These are phyloP conservation scores for Hipposideros larvatus DNA, from an alignment of 2,797 vertebrate species.

Conservation along the genomic window DNA sequence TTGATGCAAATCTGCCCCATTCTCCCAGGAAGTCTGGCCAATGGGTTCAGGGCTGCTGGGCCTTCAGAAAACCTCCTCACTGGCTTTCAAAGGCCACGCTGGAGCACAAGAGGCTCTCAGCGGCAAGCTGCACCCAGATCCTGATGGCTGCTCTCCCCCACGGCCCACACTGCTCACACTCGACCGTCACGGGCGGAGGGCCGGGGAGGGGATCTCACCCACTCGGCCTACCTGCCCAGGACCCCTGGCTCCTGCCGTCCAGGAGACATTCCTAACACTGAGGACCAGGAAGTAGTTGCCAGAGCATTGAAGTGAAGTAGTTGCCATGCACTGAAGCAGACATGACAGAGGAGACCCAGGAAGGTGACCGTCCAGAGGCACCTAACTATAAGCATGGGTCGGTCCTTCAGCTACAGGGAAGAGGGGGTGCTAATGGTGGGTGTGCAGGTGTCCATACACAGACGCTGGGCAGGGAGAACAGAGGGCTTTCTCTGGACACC, in stretches of 20 bases:
- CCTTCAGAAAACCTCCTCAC: slow-evolving; percentile 68
- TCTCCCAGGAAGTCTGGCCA: slow-evolving; percentile 65
- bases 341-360: neutral
- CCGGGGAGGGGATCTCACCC: too few species aligned
- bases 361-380: neutral
- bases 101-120: slow-evolving; percentile 41
- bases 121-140: neutral
- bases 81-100: slow-evolving; percentile 60
- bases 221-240: neutral
- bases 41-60: slow-evolving; percentile 48
- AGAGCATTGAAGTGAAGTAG: neutral
- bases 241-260: neutral
- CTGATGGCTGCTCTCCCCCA: neutral
- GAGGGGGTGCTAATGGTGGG: neutral
- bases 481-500: neutral
- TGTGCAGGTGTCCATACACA: neutral
- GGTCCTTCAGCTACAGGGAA: neutral
- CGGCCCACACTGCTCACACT: neutral
- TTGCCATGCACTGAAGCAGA: neutral
- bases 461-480: neutral
- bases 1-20: slow-evolving; percentile 90
- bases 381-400: neutral
- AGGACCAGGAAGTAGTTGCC: neutral
- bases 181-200: fast-evolving
- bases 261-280: neutral